A percentile compares a stretch with the other conserved stretches of the same genome.
These are phyloP conservation scores for Drosophila stalkeri DNA, from an alignment of 2,888 invertebrate species.

Conservation along the genomic window DNA sequence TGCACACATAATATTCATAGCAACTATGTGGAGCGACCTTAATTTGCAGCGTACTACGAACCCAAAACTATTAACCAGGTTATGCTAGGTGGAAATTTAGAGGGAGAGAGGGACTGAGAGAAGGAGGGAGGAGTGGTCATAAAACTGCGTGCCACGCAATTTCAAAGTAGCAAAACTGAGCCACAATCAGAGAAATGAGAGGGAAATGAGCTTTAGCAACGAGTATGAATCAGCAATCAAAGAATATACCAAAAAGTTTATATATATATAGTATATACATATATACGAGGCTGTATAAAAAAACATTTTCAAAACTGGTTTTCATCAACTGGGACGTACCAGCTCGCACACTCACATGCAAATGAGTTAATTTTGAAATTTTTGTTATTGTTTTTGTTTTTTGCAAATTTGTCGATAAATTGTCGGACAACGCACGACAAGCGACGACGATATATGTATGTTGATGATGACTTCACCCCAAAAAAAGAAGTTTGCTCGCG, in stretches of 20 bases:
- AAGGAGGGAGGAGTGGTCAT: constrained; percentile 21
- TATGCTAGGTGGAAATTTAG: constrained; percentile 12
- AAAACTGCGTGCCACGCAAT: constrained; percentile 36
- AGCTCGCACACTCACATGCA: constrained; percentile 59
- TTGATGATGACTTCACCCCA: constrained; percentile 69
- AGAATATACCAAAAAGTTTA: constrained; percentile 27
- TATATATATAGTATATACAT: neutral
- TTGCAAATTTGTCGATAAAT: constrained; percentile 64
- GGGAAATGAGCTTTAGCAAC: constrained; percentile 62
- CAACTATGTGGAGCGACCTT: constrained; percentile 73
- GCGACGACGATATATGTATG: constrained; percentile 29
- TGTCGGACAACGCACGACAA: constrained; percentile 36
- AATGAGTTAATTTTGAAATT: constrained; percentile 75
- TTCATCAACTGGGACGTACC: constrained; percentile 56
- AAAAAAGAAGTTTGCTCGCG: constrained; percentile 10
- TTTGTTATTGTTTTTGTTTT: constrained; percentile 33
- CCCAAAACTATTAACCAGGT: constrained; percentile 46
- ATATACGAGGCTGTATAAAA: constrained; percentile 13
- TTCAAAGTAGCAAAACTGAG: constrained; percentile 33
- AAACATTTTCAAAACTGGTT: constrained; percentile 62
- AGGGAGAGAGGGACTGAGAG: neutral
- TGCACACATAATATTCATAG: constrained; percentile 60
- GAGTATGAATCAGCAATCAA: constrained; percentile 46
- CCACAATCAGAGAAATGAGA: constrained; percentile 40
- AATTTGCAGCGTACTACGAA: constrained; percentile 56